Evolutionary conservation across 2,888 invertebrate species (phyloP).

Genomic region (Schizaphis graminum): DNA sequence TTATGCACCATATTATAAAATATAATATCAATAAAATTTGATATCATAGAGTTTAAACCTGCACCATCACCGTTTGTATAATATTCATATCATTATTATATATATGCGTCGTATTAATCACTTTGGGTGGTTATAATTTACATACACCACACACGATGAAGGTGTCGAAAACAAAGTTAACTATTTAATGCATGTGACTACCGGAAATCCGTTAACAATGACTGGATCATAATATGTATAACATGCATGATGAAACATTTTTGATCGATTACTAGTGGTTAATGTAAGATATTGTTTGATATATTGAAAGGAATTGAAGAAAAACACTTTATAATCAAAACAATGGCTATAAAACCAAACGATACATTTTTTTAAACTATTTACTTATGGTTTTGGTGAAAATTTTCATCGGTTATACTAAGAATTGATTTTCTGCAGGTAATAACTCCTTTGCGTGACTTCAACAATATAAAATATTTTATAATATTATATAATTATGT

Average conservation of each 20-base stretch:
- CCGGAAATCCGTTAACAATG: background rate
- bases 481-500: background rate
- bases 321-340: background rate
- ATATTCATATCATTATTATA: background rate
- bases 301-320: background rate
- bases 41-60: background rate
- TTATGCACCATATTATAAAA: background rate
- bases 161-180: background rate
- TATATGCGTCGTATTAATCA: background rate
- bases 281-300: background rate
- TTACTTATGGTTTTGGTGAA: background rate
- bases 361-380: background rate
- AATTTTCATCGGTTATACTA: background rate
- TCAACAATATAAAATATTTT: background rate
- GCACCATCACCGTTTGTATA: background rate
- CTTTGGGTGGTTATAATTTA: background rate
- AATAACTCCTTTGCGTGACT: background rate
- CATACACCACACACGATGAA: background rate
- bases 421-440: background rate
- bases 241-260: background rate
- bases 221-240: background rate
- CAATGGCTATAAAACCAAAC: background rate
- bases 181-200: background rate
- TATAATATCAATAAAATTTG: background rate
- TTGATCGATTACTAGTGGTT: background rate